These are phyloP conservation scores for Macrotrachela quadricornifera DNA, from an alignment of 1,140 invertebrate genomes.

Conservation along the genomic window DNA sequence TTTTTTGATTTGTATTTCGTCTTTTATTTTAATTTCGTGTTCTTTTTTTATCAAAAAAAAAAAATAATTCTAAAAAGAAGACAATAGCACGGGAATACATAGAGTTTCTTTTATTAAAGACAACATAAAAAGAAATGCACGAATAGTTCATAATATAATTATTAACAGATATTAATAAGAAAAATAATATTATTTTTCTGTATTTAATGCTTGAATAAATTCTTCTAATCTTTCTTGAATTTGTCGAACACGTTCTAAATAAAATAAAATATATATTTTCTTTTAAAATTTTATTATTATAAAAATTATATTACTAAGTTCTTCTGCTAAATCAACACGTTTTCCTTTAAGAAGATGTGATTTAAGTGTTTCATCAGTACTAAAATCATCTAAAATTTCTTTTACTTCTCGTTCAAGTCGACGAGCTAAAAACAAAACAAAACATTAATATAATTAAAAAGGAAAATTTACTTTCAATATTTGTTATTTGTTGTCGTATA, in stretches of 20 bases:
- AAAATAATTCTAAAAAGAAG: no score
- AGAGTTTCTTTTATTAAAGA: no score
- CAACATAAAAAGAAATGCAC: no score
- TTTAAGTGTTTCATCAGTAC: constrained; percentile 65
- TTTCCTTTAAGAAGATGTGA: constrained; percentile 62
- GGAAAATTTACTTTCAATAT: constrained; percentile 36
- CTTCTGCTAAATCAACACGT: constrained; percentile 77
- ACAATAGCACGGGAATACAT: no score
- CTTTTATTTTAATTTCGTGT: no score
- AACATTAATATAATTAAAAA: neutral
- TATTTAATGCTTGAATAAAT: constrained; percentile 75
- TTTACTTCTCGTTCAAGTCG: constrained; percentile 85
- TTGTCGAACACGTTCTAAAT: constrained; percentile 73
- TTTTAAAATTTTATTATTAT: neutral
- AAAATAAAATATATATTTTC: constrained; percentile 12
- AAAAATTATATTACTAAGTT: constrained; percentile 54
- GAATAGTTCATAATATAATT: no score
- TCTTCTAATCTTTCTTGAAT: constrained; percentile 96
- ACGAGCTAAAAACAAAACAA: constrained; percentile 38
- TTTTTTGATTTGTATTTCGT: no score
- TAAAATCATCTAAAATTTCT: constrained; percentile 77
- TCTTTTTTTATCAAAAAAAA: no score
- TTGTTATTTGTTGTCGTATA: constrained; percentile 81
- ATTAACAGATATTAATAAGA: no score
- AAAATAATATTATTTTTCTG: constrained; percentile 37